phyloP scores from a whole-genome alignment of 2,797 vertebrate species.

The Labroides dimidiatus region DNA sequence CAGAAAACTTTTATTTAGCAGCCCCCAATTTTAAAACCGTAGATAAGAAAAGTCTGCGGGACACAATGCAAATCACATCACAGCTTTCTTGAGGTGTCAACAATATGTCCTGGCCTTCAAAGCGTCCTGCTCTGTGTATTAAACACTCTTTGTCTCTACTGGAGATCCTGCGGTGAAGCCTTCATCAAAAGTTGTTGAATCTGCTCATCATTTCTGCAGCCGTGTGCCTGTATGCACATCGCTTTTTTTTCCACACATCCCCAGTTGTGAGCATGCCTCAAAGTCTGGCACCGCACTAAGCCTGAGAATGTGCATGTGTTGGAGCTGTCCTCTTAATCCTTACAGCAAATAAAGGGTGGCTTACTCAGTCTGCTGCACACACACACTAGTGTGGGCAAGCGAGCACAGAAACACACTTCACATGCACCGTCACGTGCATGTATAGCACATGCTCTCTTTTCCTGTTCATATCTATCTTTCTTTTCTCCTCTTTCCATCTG shows the following conservation, averaged over 20 bases:
- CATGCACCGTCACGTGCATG: slow-evolving; percentile 52
- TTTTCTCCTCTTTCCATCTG: slow-evolving; percentile 55
- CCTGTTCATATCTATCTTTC: slow-evolving; percentile 51
- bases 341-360: slow-evolving; percentile 77
- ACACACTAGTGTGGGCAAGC: slow-evolving; percentile 53
- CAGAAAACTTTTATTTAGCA: slow-evolving; percentile 23
- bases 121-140: slow-evolving; percentile 25
- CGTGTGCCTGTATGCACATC: slow-evolving; percentile 38
- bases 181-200: slow-evolving; percentile 60
- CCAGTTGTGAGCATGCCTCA: slow-evolving; percentile 48
- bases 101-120: slow-evolving; percentile 44
- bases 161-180: slow-evolving; percentile 48
- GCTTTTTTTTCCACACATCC: slow-evolving; percentile 32
- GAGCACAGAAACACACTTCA: slow-evolving; percentile 56
- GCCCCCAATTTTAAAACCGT: slow-evolving; percentile 32
- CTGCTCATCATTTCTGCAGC: slow-evolving; percentile 65
- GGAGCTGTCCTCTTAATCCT: slow-evolving; percentile 78
- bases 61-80: slow-evolving; percentile 34
- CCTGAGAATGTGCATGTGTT: slow-evolving; percentile 75
- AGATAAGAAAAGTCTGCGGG: slow-evolving; percentile 44
- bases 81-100: slow-evolving; percentile 44
- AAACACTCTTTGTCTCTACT: slow-evolving; percentile 55
- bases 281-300: slow-evolving; percentile 69
- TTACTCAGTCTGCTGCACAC: slow-evolving; percentile 74
- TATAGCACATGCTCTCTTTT: slow-evolving; percentile 39